These are phyloP conservation scores for Sinocyclocheilus rhinocerous DNA, from an alignment of 2,113 vertebrate species.

Conservation along the genomic window DNA sequence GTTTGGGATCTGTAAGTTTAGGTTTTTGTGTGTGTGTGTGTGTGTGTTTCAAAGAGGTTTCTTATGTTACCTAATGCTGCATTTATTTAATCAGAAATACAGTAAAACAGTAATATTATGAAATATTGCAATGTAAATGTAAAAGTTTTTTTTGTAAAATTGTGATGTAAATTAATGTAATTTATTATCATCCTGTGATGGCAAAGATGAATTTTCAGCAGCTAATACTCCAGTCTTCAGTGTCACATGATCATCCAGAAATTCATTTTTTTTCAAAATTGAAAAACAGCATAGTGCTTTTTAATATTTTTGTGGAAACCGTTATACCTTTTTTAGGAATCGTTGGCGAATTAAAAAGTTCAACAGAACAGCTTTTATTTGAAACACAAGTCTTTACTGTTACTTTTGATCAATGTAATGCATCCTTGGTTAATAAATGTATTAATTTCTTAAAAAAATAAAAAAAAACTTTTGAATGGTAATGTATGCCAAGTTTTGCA, in stretches of 20 bases:
- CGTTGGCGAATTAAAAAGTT: neutral
- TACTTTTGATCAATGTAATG: neutral
- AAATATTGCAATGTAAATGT: neutral
- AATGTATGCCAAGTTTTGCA: neutral
- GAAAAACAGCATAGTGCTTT: neutral
- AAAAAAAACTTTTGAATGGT: neutral
- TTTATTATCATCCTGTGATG: neutral
- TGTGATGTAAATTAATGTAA: neutral
- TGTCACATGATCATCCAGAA: neutral
- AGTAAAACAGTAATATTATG: neutral
- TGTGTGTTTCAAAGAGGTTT: neutral
- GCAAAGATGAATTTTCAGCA: neutral
- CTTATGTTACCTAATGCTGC: neutral
- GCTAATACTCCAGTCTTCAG: neutral
- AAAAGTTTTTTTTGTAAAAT: too few relatives aligned
- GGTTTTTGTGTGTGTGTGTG: neutral
- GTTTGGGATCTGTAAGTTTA: neutral
- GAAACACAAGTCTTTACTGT: neutral
- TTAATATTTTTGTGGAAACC: neutral
- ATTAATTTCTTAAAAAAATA: neutral
- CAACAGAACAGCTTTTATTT: too few relatives aligned
- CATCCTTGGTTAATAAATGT: neutral
- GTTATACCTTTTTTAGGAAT: neutral
- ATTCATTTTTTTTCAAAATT: too few relatives aligned
- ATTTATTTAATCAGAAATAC: neutral